A percentile compares a stretch with the other conserved stretches of the same genome.
These are phyloP conservation scores for Temnothorax curvispinosus DNA, from an alignment of 1,140 invertebrate species.

Conservation along the genomic window DNA sequence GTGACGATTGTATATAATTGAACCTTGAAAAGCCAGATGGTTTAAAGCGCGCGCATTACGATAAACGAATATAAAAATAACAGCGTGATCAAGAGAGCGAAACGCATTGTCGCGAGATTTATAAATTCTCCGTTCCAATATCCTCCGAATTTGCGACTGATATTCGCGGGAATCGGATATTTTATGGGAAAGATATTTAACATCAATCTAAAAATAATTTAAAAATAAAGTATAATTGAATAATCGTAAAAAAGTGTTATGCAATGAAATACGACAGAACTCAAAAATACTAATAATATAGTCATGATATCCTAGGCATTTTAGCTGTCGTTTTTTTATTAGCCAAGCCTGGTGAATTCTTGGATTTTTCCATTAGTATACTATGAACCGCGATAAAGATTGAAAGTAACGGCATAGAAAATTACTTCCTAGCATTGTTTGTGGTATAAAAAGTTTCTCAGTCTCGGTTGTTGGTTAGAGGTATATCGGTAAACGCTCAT, in stretches of 20 bases:
- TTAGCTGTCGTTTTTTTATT: not conserved
- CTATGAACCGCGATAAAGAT: not conserved
- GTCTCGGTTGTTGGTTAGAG: not conserved
- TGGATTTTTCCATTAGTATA: not conserved
- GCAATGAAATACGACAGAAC: not conserved
- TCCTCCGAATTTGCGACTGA: not conserved
- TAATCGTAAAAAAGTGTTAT: not conserved
- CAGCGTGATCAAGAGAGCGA: not conserved
- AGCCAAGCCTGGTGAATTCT: not conserved
- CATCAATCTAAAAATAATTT: not conserved
- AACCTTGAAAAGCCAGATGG: not conserved
- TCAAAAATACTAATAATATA: not conserved
- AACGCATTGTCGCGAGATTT: not conserved
- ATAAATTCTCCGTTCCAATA: conserved; percentile 11
- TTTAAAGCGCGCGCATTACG: not conserved
- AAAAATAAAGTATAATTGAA: not conserved
- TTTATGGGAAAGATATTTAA: not conserved
- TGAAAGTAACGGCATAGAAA: conserved; percentile 14
- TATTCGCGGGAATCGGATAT: not conserved
- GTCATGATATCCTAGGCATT: not conserved
- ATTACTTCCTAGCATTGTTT: conserved; percentile 40
- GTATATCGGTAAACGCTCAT: not conserved
- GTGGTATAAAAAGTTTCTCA: not conserved
- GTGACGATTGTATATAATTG: not conserved
- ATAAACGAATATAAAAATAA: conserved; percentile 13